phyloP scores from a whole-genome alignment of 2,888 invertebrate species.

The Diaperis boleti region DNA sequence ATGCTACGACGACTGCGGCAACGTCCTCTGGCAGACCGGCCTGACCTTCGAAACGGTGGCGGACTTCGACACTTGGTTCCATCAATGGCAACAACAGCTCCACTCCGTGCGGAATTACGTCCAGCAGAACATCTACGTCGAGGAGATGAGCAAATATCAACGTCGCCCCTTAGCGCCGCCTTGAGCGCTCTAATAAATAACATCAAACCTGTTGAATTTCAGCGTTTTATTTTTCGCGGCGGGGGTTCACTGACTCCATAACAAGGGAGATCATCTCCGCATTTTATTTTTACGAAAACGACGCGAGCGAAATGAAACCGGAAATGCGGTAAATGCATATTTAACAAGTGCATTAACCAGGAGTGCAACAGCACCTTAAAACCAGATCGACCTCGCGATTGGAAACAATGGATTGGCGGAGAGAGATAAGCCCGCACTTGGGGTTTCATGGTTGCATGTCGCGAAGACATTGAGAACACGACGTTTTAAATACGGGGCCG shows the following conservation, averaged over 20 bases:
- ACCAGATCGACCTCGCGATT: conserved; percentile 13
- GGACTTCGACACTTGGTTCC: conserved; percentile 60
- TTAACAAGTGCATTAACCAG: conserved; percentile 35
- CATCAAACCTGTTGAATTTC: conserved; percentile 21
- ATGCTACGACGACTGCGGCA: conserved; percentile 57
- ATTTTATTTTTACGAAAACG: conserved; percentile 26
- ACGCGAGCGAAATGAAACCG: conserved; percentile 21
- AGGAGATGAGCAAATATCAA: conserved; percentile 48
- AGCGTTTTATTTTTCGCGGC: conserved; percentile 22
- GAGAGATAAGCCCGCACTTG: no score
- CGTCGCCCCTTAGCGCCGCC: neutral
- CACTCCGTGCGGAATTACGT: conserved; percentile 59
- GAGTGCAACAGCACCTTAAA: conserved; percentile 34
- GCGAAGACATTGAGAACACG: no score
- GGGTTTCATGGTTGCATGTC: neutral
- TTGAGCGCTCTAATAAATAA: conserved; percentile 27
- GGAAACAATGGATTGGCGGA: conserved; percentile 39
- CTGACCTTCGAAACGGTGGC: conserved; percentile 55
- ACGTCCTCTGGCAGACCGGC: conserved; percentile 55
- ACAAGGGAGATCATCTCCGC: conserved; percentile 2
- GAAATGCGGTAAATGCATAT: conserved; percentile 38
- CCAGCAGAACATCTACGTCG: conserved; percentile 62
- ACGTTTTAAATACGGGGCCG: no score
- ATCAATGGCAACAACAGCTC: conserved; percentile 62
- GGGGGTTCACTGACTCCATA: conserved; percentile 9